These are phyloP conservation scores for Ptychoptera albimana DNA, from an alignment of 2,888 invertebrate genomes.

Conservation along the genomic window DNA sequence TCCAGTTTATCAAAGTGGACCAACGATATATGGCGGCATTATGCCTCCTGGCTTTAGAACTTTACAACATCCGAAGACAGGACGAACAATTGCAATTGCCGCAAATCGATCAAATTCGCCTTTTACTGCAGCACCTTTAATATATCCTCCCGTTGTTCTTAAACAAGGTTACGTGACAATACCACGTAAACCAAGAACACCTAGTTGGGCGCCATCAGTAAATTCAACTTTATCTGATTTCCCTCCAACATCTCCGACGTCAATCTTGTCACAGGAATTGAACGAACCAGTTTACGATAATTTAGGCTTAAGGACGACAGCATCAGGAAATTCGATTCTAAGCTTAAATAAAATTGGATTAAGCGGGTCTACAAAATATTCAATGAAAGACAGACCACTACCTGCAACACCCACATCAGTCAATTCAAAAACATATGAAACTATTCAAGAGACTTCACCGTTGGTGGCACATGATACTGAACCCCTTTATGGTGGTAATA, in stretches of 20 bases:
- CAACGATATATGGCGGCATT: slow-evolving; percentile 41
- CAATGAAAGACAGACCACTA: slow-evolving; percentile 46
- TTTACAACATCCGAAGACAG: slow-evolving; percentile 50
- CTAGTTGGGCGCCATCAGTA: slow-evolving; percentile 60
- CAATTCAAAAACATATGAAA: slow-evolving; percentile 25
- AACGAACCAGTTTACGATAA: slow-evolving; percentile 76
- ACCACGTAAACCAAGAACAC: slow-evolving; percentile 65
- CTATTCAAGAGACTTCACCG: slow-evolving; percentile 24
- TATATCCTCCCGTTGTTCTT: slow-evolving; percentile 38
- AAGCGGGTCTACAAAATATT: slow-evolving; percentile 19
- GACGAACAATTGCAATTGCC: slow-evolving; percentile 25
- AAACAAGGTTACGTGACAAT: slow-evolving; percentile 77
- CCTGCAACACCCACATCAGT: slow-evolving; percentile 41
- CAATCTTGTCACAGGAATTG: slow-evolving; percentile 26
- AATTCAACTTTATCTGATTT: slow-evolving; percentile 35
- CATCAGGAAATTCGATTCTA: slow-evolving; percentile 66
- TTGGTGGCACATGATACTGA: slow-evolving; percentile 22
- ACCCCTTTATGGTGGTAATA: slow-evolving; percentile 21
- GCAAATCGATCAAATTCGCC: slow-evolving; percentile 51
- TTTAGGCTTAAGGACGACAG: slow-evolving; percentile 67
- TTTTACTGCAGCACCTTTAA: slow-evolving; percentile 50
- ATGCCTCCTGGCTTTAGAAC: slow-evolving; percentile 54
- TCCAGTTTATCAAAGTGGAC: slow-evolving; percentile 42
- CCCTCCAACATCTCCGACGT: slow-evolving; percentile 22
- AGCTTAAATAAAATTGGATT: slow-evolving; percentile 58